phyloP scores from a whole-genome alignment of 2,888 invertebrate genomes.

The Julus scandinavius region DNA sequence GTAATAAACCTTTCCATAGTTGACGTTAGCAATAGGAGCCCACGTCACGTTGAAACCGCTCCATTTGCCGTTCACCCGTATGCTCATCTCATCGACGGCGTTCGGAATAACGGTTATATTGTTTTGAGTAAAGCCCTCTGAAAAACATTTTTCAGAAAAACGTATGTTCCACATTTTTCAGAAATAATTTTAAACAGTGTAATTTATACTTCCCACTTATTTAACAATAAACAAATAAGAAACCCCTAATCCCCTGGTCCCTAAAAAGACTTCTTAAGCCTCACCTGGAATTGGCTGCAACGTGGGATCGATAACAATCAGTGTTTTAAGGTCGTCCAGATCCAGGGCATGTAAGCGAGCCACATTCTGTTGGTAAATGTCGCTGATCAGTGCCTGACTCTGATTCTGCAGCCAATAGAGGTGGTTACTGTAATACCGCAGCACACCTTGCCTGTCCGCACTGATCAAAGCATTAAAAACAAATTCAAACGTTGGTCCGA shows the following conservation, averaged over 20 bases:
- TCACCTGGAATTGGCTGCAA: conserved; percentile 73
- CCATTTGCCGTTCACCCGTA: conserved; percentile 80
- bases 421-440: conserved; percentile 83
- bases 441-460: conserved; percentile 69
- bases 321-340: conserved; percentile 75
- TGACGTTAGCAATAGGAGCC: conserved; percentile 78
- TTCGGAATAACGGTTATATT: conserved; percentile 72
- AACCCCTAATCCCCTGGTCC: too few relatives aligned
- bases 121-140: not conserved
- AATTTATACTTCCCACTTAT: too few relatives aligned
- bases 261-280: conserved; percentile 55
- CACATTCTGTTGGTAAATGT: conserved; percentile 79
- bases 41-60: conserved; percentile 86
- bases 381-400: conserved; percentile 79
- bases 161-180: too few relatives aligned
- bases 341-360: conserved; percentile 70
- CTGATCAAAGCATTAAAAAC: not conserved
- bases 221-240: too few relatives aligned
- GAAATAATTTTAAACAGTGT: too few relatives aligned
- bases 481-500: not conserved
- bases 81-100: conserved; percentile 74
- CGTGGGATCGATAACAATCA: conserved; percentile 78
- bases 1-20: conserved; percentile 84
- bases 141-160: not conserved
- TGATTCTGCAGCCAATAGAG: conserved; percentile 85